Percentiles rank a stretch among this genome's conserved stretches.
Evolutionary conservation across 2,797 vertebrate genomes (phyloP).

Genomic region (Falco concolor): DNA sequence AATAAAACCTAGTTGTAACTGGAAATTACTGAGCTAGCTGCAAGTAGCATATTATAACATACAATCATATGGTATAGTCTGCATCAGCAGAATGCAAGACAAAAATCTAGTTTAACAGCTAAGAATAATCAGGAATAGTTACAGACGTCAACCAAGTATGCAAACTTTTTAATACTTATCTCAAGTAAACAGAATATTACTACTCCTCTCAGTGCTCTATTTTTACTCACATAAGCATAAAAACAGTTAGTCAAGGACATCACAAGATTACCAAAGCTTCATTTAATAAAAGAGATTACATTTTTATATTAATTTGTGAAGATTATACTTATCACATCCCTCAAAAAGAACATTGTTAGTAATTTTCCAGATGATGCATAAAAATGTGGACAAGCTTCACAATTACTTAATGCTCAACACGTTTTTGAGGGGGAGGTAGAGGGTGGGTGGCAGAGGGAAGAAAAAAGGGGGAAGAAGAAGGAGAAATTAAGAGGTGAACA

Average conservation of each 20-base stretch:
- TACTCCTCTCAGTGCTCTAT: not conserved
- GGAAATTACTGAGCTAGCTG: not conserved
- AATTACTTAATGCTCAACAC: not conserved
- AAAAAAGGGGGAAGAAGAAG: not conserved
- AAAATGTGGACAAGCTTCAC: not conserved
- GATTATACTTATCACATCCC: not conserved
- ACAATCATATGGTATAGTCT: not conserved
- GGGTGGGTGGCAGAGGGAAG: not conserved
- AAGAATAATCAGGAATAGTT: not conserved
- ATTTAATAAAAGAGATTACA: not conserved
- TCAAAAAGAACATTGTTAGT: not conserved
- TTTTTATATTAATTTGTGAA: not conserved
- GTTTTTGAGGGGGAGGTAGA: not conserved
- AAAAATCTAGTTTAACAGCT: not conserved
- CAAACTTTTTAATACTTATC: not conserved
- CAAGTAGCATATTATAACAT: not conserved
- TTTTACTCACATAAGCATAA: not conserved
- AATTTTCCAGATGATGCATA: not conserved
- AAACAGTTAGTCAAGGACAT: not conserved
- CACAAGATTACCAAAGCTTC: not conserved
- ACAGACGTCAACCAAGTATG: not conserved
- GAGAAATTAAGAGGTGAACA: not conserved
- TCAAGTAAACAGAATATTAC: not conserved
- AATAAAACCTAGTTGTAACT: not conserved
- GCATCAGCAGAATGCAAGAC: not conserved